Percentiles rank a stretch among this genome's conserved stretches.
Conservation (phyloP, 2,888 invertebrate species). For the Diplolepis rosae region DNA sequence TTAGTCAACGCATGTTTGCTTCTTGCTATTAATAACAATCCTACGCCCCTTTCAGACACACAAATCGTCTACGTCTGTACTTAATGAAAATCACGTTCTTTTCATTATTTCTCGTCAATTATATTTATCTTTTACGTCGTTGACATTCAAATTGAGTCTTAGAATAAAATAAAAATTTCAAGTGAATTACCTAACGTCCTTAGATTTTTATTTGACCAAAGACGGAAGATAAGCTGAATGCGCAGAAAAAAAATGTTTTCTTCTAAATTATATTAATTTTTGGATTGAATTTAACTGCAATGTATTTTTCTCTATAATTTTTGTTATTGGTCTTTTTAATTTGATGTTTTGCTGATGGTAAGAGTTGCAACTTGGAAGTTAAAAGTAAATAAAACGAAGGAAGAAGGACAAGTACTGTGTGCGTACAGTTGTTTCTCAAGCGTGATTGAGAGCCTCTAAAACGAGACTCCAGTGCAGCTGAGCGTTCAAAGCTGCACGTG, state of each 20-base stretch:
- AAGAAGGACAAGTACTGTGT: conserved; percentile 22
- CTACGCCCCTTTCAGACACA: conserved; percentile 8
- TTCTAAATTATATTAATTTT: background rate
- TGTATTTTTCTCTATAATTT: background rate
- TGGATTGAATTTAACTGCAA: background rate
- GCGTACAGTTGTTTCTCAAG: conserved; percentile 3
- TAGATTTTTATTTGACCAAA: too few relatives aligned
- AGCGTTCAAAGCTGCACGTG: conserved; percentile 43
- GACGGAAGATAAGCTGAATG: too few relatives aligned
- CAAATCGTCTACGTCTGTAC: conserved; percentile 18
- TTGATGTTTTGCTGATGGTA: background rate
- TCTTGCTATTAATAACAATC: conserved; percentile 26
- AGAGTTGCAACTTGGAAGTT: conserved; percentile 2
- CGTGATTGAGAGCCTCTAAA: conserved; percentile 39
- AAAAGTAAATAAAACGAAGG: conserved; percentile 28
- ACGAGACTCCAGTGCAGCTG: conserved; percentile 34
- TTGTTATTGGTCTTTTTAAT: background rate
- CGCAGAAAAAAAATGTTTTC: too few relatives aligned
- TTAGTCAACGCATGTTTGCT: background rate
- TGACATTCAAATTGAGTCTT: background rate
- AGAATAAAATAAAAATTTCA: background rate
- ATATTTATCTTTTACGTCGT: conserved; percentile 9
- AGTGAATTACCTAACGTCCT: too few relatives aligned
- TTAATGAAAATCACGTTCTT: conserved; percentile 23
- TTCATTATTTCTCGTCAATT: conserved; percentile 2